Evolutionary conservation across 2,797 vertebrate genomes (phyloP).

Genomic region (Platalea minor): DNA sequence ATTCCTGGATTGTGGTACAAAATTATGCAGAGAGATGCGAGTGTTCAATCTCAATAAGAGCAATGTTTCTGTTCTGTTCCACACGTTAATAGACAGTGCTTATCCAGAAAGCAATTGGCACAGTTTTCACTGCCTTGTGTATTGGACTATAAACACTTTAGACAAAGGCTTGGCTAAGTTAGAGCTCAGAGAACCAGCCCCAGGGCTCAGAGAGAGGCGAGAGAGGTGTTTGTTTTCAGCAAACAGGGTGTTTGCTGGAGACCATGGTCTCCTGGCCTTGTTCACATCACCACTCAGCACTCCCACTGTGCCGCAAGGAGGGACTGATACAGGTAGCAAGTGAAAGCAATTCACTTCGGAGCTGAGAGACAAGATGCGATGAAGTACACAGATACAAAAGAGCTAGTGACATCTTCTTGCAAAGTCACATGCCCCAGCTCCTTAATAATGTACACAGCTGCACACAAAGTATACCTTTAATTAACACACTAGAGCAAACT

Average conservation of each 20-base stretch:
- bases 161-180: not conserved
- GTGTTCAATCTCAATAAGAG: not conserved
- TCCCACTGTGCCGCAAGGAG: not conserved
- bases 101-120: not conserved
- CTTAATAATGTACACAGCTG: not conserved
- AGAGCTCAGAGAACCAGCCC: not conserved
- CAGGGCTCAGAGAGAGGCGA: not conserved
- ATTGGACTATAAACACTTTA: not conserved
- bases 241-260: not conserved
- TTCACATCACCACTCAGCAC: not conserved
- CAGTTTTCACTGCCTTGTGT: not conserved
- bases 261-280: not conserved
- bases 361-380: not conserved
- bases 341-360: not conserved
- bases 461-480: slow-evolving; percentile 19
- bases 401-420: not conserved
- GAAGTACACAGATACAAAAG: slow-evolving; percentile 2
- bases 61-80: not conserved
- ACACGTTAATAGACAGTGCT: not conserved
- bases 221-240: not conserved
- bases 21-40: not conserved
- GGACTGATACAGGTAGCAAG: not conserved
- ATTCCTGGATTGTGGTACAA: not conserved
- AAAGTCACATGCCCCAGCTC: not conserved
- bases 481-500: slow-evolving; percentile 40